Base-by-base conservation (phyloP, 2,113 vertebrate species). In the Grammatotria lemairii region DNA sequence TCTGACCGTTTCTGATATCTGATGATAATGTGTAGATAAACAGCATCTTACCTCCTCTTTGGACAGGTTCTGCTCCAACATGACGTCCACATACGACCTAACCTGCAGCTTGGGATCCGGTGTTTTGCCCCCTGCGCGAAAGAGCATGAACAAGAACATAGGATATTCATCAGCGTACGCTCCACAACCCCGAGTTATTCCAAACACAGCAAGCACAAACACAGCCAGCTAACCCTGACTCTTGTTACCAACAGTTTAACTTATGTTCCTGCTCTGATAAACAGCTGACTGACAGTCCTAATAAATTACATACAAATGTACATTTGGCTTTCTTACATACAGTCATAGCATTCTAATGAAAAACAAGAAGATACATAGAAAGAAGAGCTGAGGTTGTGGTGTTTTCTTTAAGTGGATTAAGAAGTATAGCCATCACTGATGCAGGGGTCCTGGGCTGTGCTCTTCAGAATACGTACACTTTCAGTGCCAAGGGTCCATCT, bases 381-480 rank as follows among this genome's bases (percentile, higher is more conserved):
- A 93, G 91, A 95, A 94, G 90, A 94, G 95, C 91, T 95, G 95
- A 91, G 91, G 94, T 97, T 95, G 92, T 93, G 91, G 85, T 95
- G 94, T 81, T 94, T 95, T 94, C 93, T 96, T 97, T 97, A 97
- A 97, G 97, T 97, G 96, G 96, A 95, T 95, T 90, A 95, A 98
- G 96, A 98, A 97, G 97, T 96, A 97, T 96, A 98, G 98, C 97
- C 98, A 98, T 98, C 98, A 98, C 97, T 98, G 97, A 97, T 98
- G 98, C 98, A 98, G 97, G 97, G 97, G 97, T 99, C 98, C 98
- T 98, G 98, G 98, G 98, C 98, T 98, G 96, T 91, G 98, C 98
- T 99, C 98, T 98, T 98, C 98, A 97, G 97, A 98, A 99, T 99
- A 99, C 99, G 98, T 99, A 99, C 99, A 99, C 98, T 99, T 98